These are phyloP conservation scores for Mythimna impura DNA, from an alignment of 2,888 invertebrate genomes.

Conservation along the genomic window DNA sequence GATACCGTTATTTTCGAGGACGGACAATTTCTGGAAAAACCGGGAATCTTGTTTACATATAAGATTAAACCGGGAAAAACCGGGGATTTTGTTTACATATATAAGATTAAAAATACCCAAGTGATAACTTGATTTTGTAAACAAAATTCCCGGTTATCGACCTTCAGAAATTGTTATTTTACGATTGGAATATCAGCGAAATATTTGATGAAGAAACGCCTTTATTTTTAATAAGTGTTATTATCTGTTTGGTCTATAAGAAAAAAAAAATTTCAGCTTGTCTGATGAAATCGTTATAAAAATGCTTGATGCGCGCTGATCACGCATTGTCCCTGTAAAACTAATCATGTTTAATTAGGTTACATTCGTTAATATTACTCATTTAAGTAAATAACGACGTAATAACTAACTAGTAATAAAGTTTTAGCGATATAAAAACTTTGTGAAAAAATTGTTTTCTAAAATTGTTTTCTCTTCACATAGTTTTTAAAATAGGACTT, in stretches of 20 bases:
- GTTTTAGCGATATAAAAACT: too few relatives aligned
- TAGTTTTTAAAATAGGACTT: too few relatives aligned
- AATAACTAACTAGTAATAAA: too few relatives aligned
- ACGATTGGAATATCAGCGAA: neutral
- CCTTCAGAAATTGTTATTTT: neutral
- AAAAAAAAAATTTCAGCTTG: neutral
- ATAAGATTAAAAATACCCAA: too few relatives aligned
- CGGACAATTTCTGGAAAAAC: neutral
- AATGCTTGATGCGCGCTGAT: neutral
- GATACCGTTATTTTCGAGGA: conserved; percentile 12
- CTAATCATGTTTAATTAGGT: conserved; percentile 43
- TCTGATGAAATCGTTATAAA: neutral
- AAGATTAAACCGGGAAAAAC: too few relatives aligned
- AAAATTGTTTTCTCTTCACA: too few relatives aligned
- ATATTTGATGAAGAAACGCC: neutral
- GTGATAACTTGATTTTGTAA: too few relatives aligned
- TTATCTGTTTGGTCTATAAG: neutral
- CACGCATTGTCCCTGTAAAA: conserved; percentile 40
- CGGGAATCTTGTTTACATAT: neutral
- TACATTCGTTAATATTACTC: conserved; percentile 15
- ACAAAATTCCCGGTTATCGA: too few relatives aligned
- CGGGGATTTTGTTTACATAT: neutral
- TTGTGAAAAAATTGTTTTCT: too few relatives aligned
- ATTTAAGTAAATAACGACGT: conserved; percentile 11
- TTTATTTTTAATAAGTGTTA: neutral